phyloP scores from a whole-genome alignment of 2,888 invertebrate genomes.

The Cynaeus angustus region DNA sequence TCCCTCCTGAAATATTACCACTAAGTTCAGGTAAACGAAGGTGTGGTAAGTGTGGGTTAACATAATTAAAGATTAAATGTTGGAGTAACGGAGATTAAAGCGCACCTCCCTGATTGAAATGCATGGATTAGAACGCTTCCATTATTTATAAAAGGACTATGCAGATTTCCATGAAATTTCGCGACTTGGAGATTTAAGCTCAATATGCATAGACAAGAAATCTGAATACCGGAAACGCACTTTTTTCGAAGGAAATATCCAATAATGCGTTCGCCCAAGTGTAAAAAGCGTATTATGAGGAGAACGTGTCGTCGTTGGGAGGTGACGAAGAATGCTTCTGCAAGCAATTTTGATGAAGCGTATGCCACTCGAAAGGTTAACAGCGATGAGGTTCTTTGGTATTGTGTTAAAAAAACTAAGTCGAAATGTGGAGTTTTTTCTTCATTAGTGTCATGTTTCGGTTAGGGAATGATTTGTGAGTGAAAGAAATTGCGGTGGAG shows the following conservation, averaged over 20 bases:
- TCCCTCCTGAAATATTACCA: not conserved
- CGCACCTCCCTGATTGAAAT: constrained; percentile 6
- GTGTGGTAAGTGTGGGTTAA: not conserved
- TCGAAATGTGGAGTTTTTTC: not conserved
- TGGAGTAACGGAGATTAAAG: constrained; percentile 7
- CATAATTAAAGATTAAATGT: constrained; percentile 6
- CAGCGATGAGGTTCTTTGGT: constrained; percentile 14
- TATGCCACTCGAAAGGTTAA: constrained; percentile 18
- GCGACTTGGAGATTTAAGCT: constrained; percentile 1
- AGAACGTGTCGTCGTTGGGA: not conserved
- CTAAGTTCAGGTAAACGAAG: too few species aligned
- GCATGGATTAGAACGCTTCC: constrained; percentile 6
- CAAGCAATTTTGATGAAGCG: constrained; percentile 31
- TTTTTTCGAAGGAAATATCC: constrained; percentile 18
- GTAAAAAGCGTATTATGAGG: constrained; percentile 25
- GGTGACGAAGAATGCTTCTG: constrained; percentile 24
- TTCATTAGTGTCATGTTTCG: constrained; percentile 12
- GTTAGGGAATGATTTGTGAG: constrained; percentile 2
- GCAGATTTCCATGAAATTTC: not conserved
- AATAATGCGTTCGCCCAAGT: constrained; percentile 18
- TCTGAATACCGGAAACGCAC: constrained; percentile 15
- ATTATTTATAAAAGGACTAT: constrained; percentile 5
- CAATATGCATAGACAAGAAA: not conserved
- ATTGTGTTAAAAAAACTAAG: constrained; percentile 26
- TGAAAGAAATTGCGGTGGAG: constrained; percentile 3